phyloP scores from a whole-genome alignment of 2,113 vertebrate genomes.

The Channa argus region DNA sequence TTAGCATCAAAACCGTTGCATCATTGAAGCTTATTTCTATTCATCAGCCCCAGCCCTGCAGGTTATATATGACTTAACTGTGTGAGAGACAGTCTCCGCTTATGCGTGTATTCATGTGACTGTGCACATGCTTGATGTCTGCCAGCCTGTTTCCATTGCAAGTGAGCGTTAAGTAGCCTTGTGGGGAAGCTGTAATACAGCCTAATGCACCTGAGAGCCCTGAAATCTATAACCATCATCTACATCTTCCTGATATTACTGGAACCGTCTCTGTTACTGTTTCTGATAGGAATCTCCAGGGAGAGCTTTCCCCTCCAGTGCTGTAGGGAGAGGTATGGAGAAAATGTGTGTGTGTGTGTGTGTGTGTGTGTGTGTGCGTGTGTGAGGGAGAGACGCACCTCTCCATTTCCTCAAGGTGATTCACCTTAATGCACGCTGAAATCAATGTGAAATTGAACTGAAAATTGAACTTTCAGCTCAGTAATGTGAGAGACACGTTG shows the following conservation, averaged over 20 bases:
- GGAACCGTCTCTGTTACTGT: constrained; percentile 77
- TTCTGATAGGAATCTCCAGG: constrained; percentile 79
- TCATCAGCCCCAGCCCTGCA: constrained; percentile 15
- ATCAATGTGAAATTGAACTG: constrained; percentile 84
- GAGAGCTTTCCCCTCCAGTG: constrained; percentile 60
- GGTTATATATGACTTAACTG: constrained; percentile 28
- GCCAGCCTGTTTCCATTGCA: constrained; percentile 67
- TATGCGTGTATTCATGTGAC: constrained; percentile 38
- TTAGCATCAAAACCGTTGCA: neutral
- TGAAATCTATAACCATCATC: constrained; percentile 82
- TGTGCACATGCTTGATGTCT: constrained; percentile 38
- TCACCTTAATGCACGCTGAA: constrained; percentile 80
- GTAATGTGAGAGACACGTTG: constrained; percentile 78
- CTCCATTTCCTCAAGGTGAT: constrained; percentile 81
- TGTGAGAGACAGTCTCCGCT: constrained; percentile 32
- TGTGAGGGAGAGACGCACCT: constrained; percentile 51
- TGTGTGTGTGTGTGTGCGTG: constrained; percentile 11
- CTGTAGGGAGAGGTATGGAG: constrained; percentile 47
- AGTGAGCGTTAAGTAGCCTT: constrained; percentile 74
- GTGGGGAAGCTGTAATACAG: constrained; percentile 77
- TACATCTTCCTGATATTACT: constrained; percentile 79
- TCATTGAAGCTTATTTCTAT: constrained; percentile 31
- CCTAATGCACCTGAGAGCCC: constrained; percentile 84
- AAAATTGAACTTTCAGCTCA: constrained; percentile 80
- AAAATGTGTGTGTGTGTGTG: constrained; percentile 14